Conservation (phyloP, 2,888 invertebrate genomes). For the Xylota sylvarum region DNA sequence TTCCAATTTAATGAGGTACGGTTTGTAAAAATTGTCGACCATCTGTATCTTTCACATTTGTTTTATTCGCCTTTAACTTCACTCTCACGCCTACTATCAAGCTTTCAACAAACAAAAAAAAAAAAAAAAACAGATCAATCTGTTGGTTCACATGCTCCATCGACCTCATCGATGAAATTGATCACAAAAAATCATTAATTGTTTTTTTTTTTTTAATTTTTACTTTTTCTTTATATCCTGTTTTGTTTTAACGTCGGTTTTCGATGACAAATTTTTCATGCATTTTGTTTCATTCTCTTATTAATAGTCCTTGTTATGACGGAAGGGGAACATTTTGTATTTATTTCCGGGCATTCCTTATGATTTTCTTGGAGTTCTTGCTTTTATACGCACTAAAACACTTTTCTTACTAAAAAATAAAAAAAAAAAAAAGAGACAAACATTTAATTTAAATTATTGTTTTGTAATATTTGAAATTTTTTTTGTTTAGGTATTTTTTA, state of each 20-base stretch:
- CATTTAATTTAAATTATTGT: neutral
- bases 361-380: constrained; percentile 3
- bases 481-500: constrained; percentile 11
- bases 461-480: neutral
- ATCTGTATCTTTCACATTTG: constrained; percentile 40
- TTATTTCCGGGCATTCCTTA: neutral
- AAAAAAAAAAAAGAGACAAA: neutral
- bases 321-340: constrained; percentile 6
- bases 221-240: constrained; percentile 9
- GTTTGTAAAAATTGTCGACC: constrained; percentile 64
- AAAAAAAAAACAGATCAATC: constrained; percentile 10
- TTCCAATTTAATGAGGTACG: constrained; percentile 78
- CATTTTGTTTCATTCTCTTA: constrained; percentile 13
- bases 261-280: neutral
- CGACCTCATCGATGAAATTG: constrained; percentile 30
- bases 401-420: constrained; percentile 27
- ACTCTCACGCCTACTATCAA: constrained; percentile 62
- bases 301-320: constrained; percentile 19
- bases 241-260: constrained; percentile 25
- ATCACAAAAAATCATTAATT: constrained; percentile 32
- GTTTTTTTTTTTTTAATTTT: constrained; percentile 27
- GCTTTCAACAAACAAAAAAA: constrained; percentile 28
- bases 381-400: constrained; percentile 20
- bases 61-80: constrained; percentile 44
- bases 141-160: constrained; percentile 39